These are phyloP conservation scores for Eriocheir sinensis DNA, from an alignment of 1,140 invertebrate genomes.

Conservation along the genomic window DNA sequence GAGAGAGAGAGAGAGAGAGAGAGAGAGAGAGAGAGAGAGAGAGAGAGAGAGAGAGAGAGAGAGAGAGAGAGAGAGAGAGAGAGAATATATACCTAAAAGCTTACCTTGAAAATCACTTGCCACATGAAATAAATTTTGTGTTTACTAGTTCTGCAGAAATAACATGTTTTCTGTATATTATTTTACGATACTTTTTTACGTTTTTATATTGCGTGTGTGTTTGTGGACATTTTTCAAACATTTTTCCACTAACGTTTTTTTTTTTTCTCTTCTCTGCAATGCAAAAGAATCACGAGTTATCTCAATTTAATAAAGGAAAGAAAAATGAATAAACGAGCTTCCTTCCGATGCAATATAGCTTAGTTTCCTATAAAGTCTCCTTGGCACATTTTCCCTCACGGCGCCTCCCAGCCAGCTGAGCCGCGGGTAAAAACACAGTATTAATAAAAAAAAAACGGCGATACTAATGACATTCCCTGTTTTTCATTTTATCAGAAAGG, in stretches of 20 bases:
- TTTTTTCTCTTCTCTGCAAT: too few species aligned
- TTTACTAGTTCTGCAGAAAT: too few species aligned
- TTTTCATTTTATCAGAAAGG: background rate
- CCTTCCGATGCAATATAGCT: background rate
- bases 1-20: slow-evolving; percentile 48
- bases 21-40: slow-evolving; percentile 49
- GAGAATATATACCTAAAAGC: background rate
- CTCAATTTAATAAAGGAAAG: too few species aligned
- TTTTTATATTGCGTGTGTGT: too few species aligned
- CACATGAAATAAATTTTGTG: too few species aligned
- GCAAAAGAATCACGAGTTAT: too few species aligned
- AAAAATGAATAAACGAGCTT: too few species aligned
- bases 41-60: slow-evolving; percentile 47
- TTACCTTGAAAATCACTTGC: background rate
- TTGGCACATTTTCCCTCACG: background rate
- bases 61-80: slow-evolving; percentile 1
- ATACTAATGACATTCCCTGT: background rate
- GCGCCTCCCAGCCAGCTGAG: background rate
- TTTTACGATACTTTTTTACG: too few species aligned
- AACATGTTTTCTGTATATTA: too few species aligned
- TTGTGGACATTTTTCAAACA: too few species aligned
- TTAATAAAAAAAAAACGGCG: background rate
- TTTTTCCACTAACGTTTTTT: too few species aligned
- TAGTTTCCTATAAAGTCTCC: background rate
- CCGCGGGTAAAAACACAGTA: background rate